Base-by-base conservation (phyloP, 2,797 vertebrate species). In the Acanthis flammea region DNA sequence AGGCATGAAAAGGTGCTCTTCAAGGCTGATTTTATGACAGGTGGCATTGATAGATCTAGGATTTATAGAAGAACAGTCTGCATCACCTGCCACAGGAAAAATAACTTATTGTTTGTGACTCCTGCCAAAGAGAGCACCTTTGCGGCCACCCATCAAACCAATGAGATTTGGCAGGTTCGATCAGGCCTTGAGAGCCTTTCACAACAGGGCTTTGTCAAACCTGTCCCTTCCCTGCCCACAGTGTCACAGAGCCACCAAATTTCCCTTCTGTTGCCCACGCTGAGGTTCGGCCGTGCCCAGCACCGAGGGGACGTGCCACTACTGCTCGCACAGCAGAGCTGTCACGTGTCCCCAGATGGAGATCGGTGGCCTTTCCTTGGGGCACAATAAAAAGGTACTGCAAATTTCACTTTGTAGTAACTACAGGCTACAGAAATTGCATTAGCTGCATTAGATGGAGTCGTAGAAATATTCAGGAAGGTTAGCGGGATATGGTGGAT, bases 91-190 rank as follows among this genome's bases (percentile, higher is more conserved):
- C 97, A 97, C 70, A 80, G 47, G 6, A 96, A 95, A 67, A 97
- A 83, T 96, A 97, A 96, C 97, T 99, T 98, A 98, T 98, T 98
- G 97, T 98, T 98, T 98, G 97, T 98, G 98, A 98, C 98, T 98
- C 97, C 97, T 95, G 98, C 98, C 98, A 97, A 73, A 96, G 96
- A 97, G 97, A 98, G 98, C 98, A 98, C 98, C 98, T 98, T 98
- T 97, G 97, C 94, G 98, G 98, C 95, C 92, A 84, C 97, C 96
- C 98, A 96, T 99, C 98, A 98, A 12, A 65, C 92, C 97, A 78
- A 99, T 96, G 95, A 96, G 95, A 96, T 98, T 98, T 98, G 98
- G 98, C 98, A 98, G 98, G 95, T 98, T 97, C 27, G 66, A 97
- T 97, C 97, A 92, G 96, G 96, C 96, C 97, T 93, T 98, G 98